Evolutionary conservation across 2,797 vertebrate genomes (phyloP).

Genomic region (Coracias cyanogaster): DNA sequence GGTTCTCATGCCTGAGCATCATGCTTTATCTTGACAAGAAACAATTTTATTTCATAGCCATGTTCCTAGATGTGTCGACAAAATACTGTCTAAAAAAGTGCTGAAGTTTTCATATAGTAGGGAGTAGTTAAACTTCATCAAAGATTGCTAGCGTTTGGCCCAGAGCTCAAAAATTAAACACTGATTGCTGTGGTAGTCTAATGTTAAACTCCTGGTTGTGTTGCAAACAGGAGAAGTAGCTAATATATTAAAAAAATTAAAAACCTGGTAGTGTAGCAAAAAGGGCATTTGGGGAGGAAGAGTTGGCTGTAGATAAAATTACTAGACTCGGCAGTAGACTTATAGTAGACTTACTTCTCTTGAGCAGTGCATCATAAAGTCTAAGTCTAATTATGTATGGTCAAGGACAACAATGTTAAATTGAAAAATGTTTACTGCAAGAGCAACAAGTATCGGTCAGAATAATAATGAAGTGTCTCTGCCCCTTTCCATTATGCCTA

Average conservation of each 20-base stretch:
- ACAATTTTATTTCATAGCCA: neutral
- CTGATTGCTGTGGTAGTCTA: neutral
- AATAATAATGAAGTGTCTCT: neutral
- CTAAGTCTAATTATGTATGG: neutral
- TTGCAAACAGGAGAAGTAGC: neutral
- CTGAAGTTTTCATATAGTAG: neutral
- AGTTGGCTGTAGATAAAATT: neutral
- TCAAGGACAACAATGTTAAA: neutral
- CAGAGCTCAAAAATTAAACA: neutral
- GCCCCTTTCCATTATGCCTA: neutral
- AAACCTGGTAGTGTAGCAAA: neutral
- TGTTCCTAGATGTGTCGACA: neutral
- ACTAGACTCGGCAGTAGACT: neutral
- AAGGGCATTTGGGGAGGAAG: neutral
- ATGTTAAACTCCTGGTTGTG: neutral
- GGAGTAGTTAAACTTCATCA: neutral
- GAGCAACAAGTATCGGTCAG: neutral
- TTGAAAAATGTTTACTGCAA: neutral
- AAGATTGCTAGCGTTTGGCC: neutral
- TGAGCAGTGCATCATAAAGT: accelerated
- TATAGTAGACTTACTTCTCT: neutral
- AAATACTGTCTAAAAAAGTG: neutral
- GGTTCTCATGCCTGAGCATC: neutral
- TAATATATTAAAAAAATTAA: neutral
- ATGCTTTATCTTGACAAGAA: neutral